Percentiles rank a stretch among this genome's conserved stretches.
phyloP scores from a whole-genome alignment of 2,888 invertebrate genomes.

The Parochlus steinenii region DNA sequence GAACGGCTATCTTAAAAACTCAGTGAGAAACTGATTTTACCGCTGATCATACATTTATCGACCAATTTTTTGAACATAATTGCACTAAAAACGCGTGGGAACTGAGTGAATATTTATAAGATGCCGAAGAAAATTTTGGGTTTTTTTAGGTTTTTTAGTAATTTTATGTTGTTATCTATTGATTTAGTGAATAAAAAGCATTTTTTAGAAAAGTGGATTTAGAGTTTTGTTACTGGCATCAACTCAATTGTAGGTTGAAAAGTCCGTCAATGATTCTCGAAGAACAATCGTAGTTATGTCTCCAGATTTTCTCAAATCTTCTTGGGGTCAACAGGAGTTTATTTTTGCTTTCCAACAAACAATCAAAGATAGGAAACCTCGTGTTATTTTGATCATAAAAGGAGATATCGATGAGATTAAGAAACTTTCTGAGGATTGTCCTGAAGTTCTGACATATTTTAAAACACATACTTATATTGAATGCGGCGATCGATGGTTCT shows the following conservation, averaged over 20 bases:
- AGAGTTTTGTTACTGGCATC: no score
- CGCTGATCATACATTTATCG: no score
- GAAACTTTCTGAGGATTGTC: conserved; percentile 44
- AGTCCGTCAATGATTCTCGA: conserved; percentile 51
- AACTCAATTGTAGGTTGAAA: no score
- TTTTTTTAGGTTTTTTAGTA: no score
- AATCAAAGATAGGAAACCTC: conserved; percentile 46
- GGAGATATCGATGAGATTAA: conserved; percentile 47
- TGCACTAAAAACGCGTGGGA: no score
- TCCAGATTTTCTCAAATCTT: conserved; percentile 53
- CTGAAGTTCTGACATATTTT: conserved; percentile 52
- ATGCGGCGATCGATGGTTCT: conserved; percentile 71
- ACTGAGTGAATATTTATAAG: no score
- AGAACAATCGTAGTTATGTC: conserved; percentile 54
- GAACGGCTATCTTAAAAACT: no score
- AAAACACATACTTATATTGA: conserved; percentile 63
- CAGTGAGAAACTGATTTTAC: no score
- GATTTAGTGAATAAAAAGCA: no score
- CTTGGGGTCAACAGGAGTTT: conserved; percentile 63
- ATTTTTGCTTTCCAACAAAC: conserved; percentile 53
- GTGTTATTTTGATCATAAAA: conserved; percentile 55
- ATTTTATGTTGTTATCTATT: no score
- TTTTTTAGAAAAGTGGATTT: no score
- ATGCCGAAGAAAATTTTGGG: not conserved
- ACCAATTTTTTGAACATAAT: no score